Percentiles rank a stretch among this genome's conserved stretches.
Conservation (phyloP, 2,113 vertebrate genomes). For the Notothenia rossii region DNA sequence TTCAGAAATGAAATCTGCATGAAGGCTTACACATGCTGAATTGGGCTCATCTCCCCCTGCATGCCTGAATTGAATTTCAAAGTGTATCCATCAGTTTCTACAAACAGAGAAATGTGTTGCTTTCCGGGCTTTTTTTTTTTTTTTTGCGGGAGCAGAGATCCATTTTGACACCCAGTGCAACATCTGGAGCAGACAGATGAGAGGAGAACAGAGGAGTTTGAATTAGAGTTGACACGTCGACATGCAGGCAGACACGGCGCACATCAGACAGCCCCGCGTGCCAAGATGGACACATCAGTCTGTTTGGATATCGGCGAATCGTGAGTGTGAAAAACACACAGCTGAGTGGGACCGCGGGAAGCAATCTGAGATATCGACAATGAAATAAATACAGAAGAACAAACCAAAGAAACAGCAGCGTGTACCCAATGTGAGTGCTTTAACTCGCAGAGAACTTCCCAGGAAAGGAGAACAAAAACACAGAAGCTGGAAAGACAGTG, state of each 20-base stretch:
- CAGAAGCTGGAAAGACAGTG: conserved; percentile 42
- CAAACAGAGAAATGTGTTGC: conserved; percentile 81
- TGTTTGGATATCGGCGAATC: conserved; percentile 69
- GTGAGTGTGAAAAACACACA: conserved; percentile 43
- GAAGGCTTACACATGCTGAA: conserved; percentile 57
- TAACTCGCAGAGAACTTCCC: conserved; percentile 66
- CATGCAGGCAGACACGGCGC: conserved; percentile 72
- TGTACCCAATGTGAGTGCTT: conserved; percentile 68
- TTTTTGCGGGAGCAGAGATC: conserved; percentile 59
- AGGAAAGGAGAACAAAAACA: conserved; percentile 31
- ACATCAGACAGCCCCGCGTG: conserved; percentile 60
- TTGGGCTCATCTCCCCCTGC: conserved; percentile 68
- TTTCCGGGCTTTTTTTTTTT: conserved; percentile 37
- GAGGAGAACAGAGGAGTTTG: conserved; percentile 77
- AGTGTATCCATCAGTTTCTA: conserved; percentile 76
- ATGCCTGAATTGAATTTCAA: conserved; percentile 76
- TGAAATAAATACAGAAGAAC: conserved; percentile 69
- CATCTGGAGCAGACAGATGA: conserved; percentile 82
- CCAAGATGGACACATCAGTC: conserved; percentile 73
- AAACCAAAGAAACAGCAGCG: conserved; percentile 61
- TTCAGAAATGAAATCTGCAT: conserved; percentile 59
- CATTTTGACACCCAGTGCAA: conserved; percentile 76
- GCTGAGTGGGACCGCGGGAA: conserved; percentile 47
- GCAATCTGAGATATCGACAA: conserved; percentile 72
- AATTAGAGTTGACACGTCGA: conserved; percentile 80